Conservation (phyloP, 2,113 vertebrate genomes). For the Heloderma charlesbogerti region DNA sequence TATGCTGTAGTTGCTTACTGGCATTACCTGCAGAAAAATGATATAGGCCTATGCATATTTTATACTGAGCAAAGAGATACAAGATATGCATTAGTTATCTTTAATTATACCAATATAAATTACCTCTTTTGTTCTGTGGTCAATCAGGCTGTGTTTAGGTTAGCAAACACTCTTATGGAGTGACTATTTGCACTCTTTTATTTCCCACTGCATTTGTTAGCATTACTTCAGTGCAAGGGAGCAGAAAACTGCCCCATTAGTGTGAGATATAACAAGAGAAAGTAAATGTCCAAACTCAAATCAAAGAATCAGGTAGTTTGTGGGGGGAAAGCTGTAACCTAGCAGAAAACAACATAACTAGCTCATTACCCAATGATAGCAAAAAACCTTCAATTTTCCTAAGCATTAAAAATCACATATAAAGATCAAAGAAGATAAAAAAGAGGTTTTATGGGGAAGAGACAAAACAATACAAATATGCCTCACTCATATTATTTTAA, state of each 20-base stretch:
- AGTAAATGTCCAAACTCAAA: not conserved
- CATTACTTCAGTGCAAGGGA: not conserved
- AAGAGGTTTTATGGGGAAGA: too few relatives aligned
- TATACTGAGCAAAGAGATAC: not conserved
- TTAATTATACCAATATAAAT: not conserved
- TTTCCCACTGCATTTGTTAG: not conserved
- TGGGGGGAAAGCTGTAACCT: not conserved
- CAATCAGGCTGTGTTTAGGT: not conserved
- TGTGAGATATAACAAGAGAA: not conserved
- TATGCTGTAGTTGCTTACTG: constrained; percentile 38
- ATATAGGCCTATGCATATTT: not conserved
- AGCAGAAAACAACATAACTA: not conserved
- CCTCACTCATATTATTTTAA: not conserved
- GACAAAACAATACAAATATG: not conserved
- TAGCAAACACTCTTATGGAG: not conserved
- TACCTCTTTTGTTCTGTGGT: not conserved
- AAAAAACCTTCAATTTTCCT: not conserved
- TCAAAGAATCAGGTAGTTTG: not conserved
- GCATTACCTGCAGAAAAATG: constrained; percentile 49
- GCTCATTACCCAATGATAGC: not conserved
- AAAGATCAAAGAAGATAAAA: not conserved
- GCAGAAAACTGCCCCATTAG: not conserved
- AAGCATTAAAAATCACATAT: not conserved
- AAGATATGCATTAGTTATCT: not conserved
- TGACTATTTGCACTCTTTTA: not conserved